Base-by-base conservation (phyloP, 2,113 vertebrate genomes). In the Pan paniscus region DNA sequence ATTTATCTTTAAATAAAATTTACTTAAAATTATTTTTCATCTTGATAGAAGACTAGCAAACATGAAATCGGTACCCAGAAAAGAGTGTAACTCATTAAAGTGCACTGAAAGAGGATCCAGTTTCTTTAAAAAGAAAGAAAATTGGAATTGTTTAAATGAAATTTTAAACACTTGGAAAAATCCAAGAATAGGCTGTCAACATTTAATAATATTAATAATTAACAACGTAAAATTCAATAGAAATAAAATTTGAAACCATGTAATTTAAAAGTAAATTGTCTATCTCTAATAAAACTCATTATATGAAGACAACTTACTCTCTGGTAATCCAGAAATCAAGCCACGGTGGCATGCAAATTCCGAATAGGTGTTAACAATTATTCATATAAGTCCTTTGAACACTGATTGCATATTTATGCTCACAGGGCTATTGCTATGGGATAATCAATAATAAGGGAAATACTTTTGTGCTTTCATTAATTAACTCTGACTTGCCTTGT, bases 11-110 rank as follows among this genome's bases (percentile, higher is more conserved):
- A 12, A 50, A 85, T 73, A 68, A 84, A 95, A 86, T 50, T 2
- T 35, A n/a, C 17, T 92, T 89, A 50, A 86, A 75, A n/a, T 90
- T n/a, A 43, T 52, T 87, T 90, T 87, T 78, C 52, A 23, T 78
- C 50, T 78, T 92, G 48, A 68, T 93, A 89, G n/a, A 72, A 89
- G 14, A 59, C 4, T 11, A 38, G 17, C n/a, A 64, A 70, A 38
- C 5, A 57, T 57, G 79, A 90, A 94, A 89, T 70, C 4, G 80
- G 35, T 61, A 46, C 73, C 90, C 13, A 90, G 17, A 76, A 50
- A 75, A 61, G 6, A 5, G 5, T 76, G 11, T 68, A 40, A 93
- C 35, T 22, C 12, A 1, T 93, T 85, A 18, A 89, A 86, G 20
- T 7, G 23, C 11, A 89, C 46, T 68, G 48, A 80, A 90, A 64